phyloP scores from a whole-genome alignment of 2,888 invertebrate genomes.

The Tipula helvola region DNA sequence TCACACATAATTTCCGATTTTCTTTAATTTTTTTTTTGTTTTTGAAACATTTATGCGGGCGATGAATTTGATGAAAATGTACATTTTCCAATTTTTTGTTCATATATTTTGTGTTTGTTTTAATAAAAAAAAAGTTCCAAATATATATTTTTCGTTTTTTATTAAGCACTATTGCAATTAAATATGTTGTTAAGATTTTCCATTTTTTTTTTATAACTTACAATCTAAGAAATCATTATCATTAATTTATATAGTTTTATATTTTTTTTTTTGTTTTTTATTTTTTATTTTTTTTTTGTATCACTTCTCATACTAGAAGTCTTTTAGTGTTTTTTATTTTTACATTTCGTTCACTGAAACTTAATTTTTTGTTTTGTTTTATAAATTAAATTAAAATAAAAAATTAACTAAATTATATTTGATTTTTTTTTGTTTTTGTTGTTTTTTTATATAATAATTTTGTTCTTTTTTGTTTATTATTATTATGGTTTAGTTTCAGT shows the following conservation, averaged over 20 bases:
- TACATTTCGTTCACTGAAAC: background rate
- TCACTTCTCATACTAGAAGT: background rate
- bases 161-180: slow-evolving; percentile 8
- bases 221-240: background rate
- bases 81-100: background rate
- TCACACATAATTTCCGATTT: background rate
- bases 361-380: background rate
- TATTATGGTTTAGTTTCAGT: slow-evolving; percentile 32
- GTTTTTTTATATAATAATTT: background rate
- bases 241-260: background rate
- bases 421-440: background rate
- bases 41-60: background rate
- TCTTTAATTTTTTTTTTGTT: background rate
- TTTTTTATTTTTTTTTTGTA: background rate
- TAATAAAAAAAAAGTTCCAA: background rate
- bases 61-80: background rate
- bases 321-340: background rate
- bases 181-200: background rate
- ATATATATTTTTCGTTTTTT: background rate
- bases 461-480: background rate
- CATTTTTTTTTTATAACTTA: background rate
- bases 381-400: background rate
- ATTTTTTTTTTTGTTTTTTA: background rate
- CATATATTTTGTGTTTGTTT: background rate
- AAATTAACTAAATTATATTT: background rate